Evolutionary conservation across 2,797 vertebrate genomes (phyloP), one percentile per base, ranked within the genome.

Genomic region (Meda fulgida): DNA sequence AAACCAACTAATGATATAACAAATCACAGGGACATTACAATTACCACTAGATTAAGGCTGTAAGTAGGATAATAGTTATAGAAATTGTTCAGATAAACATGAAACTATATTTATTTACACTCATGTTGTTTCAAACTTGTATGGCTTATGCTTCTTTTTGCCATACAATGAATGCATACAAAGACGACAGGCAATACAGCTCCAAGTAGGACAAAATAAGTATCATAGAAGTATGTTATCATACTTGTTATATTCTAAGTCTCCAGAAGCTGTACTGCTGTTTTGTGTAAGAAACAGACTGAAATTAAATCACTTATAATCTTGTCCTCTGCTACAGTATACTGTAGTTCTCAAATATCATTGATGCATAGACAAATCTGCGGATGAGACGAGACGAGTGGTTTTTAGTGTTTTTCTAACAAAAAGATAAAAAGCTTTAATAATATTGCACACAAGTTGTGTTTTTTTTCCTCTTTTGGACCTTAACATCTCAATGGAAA

Each of bases 11-110:
- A 46, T 43, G n/a, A n/a, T 70, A 31, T 55, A 29, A 78, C 66
- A 84, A 60, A 84, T 78, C 21, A 71, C 38, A 43, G 60, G 48
- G 46, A 31, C 34, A 46, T 84, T 19, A 70, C 36, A 84, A 60
- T 82, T 82, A 69, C n/a, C 21, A 9, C 65, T 67, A 53, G 78
- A 80, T 80, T 67, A 80, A 51, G 21, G 29, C 29, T 34, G 7
- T 34, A 53, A 80, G 67, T 26, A n/a, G 43, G 7, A 13, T n/a
- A 34, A 65, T 34, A 51, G 43, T 67, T 80, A 80, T 48, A 80
- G 40, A 21, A 66, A 51, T 53, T 69, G 13, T 80, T 69, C 23
- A 80, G 21, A 21, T 8, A 51, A 69, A 69, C 4, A 48, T 51
- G 46, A 65, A 66, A 69, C 38, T 26, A 63, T 13, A 18, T 78